phyloP scores from a whole-genome alignment of 2,888 invertebrate genomes.

The Adineta ricciae region DNA sequence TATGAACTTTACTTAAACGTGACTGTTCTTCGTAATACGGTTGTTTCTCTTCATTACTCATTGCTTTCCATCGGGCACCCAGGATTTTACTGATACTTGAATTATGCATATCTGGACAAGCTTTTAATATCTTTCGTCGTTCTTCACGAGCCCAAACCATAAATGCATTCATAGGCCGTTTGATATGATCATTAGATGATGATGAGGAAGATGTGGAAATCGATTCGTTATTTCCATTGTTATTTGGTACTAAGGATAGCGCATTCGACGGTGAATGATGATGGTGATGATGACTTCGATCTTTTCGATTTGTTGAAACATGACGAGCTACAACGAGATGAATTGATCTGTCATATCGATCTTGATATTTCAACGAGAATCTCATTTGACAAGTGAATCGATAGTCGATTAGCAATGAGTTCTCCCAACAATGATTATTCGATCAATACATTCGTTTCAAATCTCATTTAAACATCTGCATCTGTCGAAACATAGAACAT shows the following conservation, averaged over 20 bases:
- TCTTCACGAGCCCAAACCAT: slow-evolving; percentile 99
- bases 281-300: not conserved
- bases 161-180: slow-evolving; percentile 98
- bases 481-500: not conserved
- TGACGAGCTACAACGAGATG: not conserved
- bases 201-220: not conserved
- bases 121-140: slow-evolving; percentile 89
- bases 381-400: not conserved
- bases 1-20: slow-evolving; percentile 84
- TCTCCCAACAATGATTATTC: not conserved
- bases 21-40: slow-evolving; percentile 99
- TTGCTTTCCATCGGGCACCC: slow-evolving; percentile 96
- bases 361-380: not conserved
- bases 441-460: not conserved
- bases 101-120: slow-evolving; percentile 99
- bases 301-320: not conserved
- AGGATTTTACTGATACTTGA: slow-evolving; percentile 84
- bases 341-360: not conserved
- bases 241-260: not conserved
- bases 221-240: not conserved
- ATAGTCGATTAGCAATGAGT: not conserved
- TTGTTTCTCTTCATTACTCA: slow-evolving; percentile 96
- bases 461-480: not conserved
- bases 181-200: slow-evolving; percentile 64
- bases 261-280: not conserved